Base-by-base conservation (phyloP, 2,797 vertebrate species). In the Tadarida brasiliensis region DNA sequence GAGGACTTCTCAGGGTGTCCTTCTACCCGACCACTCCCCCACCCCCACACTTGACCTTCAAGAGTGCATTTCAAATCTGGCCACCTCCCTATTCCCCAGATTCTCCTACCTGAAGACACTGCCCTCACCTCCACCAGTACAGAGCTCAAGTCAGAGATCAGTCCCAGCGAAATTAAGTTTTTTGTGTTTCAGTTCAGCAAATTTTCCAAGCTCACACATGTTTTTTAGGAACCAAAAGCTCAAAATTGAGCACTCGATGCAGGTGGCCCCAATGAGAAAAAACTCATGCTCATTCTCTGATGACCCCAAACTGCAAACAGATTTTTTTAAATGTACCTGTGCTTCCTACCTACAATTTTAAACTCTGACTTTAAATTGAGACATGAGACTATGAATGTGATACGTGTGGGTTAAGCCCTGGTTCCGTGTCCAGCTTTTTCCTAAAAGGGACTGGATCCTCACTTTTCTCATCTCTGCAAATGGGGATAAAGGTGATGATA, bases 391-490 rank as follows among this genome's bases (percentile, higher is more conserved):
- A 15, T 47, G 44, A 9, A 44, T 19, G 35, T 2, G 4, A 10
- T n/a, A 63, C 30, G 15, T 0, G 0, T 30, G 12, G 39, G 5
- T 47, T 9, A n/a, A 78, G 30, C n/a, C 63, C 54, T 24, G 7
- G 20, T 35, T 92, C 70, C 28, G 4, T 2, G 8, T 5, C 16
- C 26, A 94, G 19, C 16, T 47, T 19, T 78, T 85, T 90, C 56
- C 61, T 67, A 33, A 59, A 84, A 86, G 7, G 10, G 3, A 19
- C 14, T 4, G 10, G 28, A 24, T 49, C 11, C 61, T 82, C 2
- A 4, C 20, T 94, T 77, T 93, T 93, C 78, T 90, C n/a, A 28
- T 74, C 87, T 90, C 35, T 49, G 7, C 73, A 93, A 78, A 71
- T 57, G 77, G 39, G 7, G 7, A 54, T 33, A 86, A 92, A 26